Conservation (phyloP, 1,140 invertebrate genomes). For the Anadara kagoshimensis region DNA sequence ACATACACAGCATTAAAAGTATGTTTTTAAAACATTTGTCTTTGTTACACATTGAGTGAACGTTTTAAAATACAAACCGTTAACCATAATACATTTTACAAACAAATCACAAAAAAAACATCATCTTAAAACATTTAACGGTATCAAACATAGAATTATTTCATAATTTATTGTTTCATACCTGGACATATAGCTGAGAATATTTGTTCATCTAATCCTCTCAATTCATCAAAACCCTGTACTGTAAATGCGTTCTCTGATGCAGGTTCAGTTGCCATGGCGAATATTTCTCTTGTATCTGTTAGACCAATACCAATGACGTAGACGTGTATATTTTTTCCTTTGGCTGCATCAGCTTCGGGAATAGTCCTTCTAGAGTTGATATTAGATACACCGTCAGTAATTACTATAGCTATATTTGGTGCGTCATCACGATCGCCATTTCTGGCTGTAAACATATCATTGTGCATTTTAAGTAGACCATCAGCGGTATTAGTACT, state of each 20-base stretch:
- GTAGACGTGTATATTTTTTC: constrained; percentile 51
- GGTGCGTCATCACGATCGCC: constrained; percentile 50
- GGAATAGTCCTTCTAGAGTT: constrained; percentile 49
- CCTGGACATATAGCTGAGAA: constrained; percentile 44
- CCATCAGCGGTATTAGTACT: constrained; percentile 53
- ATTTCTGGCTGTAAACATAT: constrained; percentile 38
- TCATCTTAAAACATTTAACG: neutral
- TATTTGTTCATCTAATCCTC: constrained; percentile 36
- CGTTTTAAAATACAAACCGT: too few species aligned
- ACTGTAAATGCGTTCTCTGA: constrained; percentile 45
- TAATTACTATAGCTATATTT: constrained; percentile 54
- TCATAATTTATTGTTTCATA: neutral
- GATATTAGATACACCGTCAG: constrained; percentile 57
- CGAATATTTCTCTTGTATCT: constrained; percentile 44
- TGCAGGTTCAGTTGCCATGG: constrained; percentile 43
- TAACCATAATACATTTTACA: neutral
- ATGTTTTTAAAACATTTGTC: too few species aligned
- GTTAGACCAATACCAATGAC: constrained; percentile 52
- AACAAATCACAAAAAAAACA: neutral
- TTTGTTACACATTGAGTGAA: too few species aligned
- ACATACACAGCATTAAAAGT: too few species aligned
- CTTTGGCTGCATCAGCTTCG: constrained; percentile 43
- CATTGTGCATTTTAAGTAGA: constrained; percentile 24
- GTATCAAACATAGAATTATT: neutral
- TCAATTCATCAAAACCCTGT: constrained; percentile 41